A percentile compares a stretch with the other conserved stretches of the same genome.
Conservation (phyloP, 2,888 invertebrate genomes). For the Limnephilus lunatus region DNA sequence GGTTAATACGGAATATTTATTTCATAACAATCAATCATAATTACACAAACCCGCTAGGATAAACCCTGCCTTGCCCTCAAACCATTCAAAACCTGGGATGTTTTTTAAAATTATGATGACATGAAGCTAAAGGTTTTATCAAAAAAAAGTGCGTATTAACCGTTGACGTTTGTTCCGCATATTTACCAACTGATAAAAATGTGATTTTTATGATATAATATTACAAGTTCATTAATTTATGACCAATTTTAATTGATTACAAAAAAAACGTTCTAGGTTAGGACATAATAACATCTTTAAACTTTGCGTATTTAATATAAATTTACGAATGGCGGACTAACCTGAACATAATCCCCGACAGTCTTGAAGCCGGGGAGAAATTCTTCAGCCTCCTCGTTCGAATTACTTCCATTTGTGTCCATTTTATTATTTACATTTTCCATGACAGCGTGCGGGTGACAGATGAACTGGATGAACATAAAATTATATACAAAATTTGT, state of each 20-base stretch:
- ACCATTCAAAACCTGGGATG: too few species aligned
- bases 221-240: not conserved
- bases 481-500: not conserved
- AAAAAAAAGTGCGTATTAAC: too few species aligned
- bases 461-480: not conserved
- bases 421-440: constrained; percentile 33
- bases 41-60: too few species aligned
- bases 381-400: constrained; percentile 11
- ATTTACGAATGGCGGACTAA: not conserved
- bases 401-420: constrained; percentile 13
- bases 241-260: not conserved
- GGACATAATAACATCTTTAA: not conserved
- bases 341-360: constrained; percentile 54
- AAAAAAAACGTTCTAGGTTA: not conserved
- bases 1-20: too few species aligned
- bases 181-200: too few species aligned
- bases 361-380: constrained; percentile 55
- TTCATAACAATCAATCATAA: too few species aligned
- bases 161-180: too few species aligned
- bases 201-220: too few species aligned
- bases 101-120: too few species aligned
- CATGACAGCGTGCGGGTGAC: constrained; percentile 37
- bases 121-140: too few species aligned
- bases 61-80: too few species aligned
- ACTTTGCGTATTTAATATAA: not conserved